Evolutionary conservation across 92 coral and sea anemone species (phyloP).

Genomic region (Diadumene lineata): DNA sequence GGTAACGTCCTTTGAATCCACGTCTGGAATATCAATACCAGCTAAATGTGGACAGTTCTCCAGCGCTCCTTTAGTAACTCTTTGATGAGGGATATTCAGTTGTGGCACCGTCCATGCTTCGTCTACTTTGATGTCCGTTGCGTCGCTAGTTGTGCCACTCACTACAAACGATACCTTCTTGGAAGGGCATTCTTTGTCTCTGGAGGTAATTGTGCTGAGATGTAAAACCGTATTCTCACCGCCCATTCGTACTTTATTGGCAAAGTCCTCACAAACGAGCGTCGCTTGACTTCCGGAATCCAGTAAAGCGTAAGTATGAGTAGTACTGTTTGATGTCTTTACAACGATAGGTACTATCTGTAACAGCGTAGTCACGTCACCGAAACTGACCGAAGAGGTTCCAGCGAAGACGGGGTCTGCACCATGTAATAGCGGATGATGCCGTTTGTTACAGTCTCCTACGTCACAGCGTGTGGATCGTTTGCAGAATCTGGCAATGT

Average conservation of each 20-base stretch:
- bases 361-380: constrained; percentile 32
- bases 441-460: constrained; percentile 43
- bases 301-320: constrained; percentile 55
- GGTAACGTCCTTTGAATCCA: constrained; percentile 42
- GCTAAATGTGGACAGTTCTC: constrained; percentile 42
- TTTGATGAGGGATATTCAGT: constrained; percentile 43
- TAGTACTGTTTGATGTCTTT: constrained; percentile 31
- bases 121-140: constrained; percentile 29
- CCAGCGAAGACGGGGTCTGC: constrained; percentile 43
- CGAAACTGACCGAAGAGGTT: constrained; percentile 24
- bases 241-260: constrained; percentile 38
- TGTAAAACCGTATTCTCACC: constrained; percentile 33
- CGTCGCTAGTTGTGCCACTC: not conserved
- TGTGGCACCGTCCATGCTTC: constrained; percentile 51
- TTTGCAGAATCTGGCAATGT: constrained; percentile 40
- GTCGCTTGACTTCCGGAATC: constrained; percentile 59
- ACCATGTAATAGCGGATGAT: constrained; percentile 51
- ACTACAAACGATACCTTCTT: constrained; percentile 47
- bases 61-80: constrained; percentile 29
- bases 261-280: constrained; percentile 40
- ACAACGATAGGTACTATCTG: constrained; percentile 56
- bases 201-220: constrained; percentile 48
- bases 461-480: constrained; percentile 28
- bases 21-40: constrained; percentile 33
- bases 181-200: constrained; percentile 33